Evolutionary conservation across 2,888 invertebrate genomes (phyloP).

Genomic region (Eristalinus sepulchralis): DNA sequence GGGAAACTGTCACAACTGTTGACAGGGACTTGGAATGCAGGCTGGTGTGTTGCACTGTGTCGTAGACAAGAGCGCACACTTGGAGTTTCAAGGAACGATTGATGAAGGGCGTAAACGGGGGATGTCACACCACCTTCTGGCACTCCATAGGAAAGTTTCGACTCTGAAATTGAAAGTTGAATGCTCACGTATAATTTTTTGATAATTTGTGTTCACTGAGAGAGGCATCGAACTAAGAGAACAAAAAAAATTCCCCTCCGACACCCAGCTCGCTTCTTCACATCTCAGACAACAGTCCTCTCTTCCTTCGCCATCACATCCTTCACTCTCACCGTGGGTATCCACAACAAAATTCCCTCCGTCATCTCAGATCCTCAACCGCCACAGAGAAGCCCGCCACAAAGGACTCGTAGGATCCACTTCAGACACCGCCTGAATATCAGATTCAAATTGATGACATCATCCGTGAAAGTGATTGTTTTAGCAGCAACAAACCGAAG

Average conservation of each 20-base stretch:
- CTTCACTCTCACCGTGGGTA: neutral
- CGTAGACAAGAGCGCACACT: neutral
- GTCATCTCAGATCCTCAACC: neutral
- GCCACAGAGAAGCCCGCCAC: neutral
- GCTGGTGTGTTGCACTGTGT: neutral
- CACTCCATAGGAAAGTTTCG: too few species aligned
- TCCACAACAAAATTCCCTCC: neutral
- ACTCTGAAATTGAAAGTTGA: too few species aligned
- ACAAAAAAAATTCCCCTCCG: too few species aligned
- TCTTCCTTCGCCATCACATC: neutral
- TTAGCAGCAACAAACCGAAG: slow-evolving; percentile 8
- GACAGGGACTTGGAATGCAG: neutral
- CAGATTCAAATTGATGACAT: slow-evolving; percentile 33
- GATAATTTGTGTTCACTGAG: too few species aligned
- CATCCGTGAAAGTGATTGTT: slow-evolving; percentile 42
- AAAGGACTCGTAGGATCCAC: neutral
- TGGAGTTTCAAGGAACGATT: too few species aligned
- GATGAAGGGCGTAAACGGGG: too few species aligned
- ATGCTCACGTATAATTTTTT: too few species aligned
- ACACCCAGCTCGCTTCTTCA: too few species aligned
- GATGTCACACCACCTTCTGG: too few species aligned
- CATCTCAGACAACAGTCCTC: too few species aligned
- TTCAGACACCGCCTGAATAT: neutral
- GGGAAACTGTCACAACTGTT: neutral
- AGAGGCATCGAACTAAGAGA: too few species aligned